Conservation (phyloP, 1,140 invertebrate genomes). For the Lucilia sericata region DNA sequence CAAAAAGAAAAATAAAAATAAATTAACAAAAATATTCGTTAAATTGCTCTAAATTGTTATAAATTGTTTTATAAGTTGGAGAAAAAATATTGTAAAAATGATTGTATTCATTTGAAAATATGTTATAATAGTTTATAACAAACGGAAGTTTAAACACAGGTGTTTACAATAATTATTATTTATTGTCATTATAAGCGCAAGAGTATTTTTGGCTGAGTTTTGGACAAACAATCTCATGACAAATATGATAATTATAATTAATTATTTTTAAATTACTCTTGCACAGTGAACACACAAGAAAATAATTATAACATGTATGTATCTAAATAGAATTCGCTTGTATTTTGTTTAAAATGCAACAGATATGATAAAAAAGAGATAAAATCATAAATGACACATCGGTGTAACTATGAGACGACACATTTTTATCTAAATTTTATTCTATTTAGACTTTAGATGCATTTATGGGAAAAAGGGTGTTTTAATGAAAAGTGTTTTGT, state of each 20-base stretch:
- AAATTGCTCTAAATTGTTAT: background rate
- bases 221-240: background rate
- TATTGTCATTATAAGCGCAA: conserved; percentile 9
- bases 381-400: background rate
- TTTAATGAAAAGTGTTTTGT: background rate
- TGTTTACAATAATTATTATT: background rate
- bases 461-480: background rate
- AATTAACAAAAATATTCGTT: background rate
- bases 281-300: conserved; percentile 34
- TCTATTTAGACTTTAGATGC: too few species aligned
- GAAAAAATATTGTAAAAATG: background rate
- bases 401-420: background rate
- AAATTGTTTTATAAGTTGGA: background rate
- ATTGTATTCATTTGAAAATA: background rate
- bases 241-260: conserved; percentile 9
- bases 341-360: too few species aligned
- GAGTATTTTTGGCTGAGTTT: too few species aligned
- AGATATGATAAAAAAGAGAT: background rate
- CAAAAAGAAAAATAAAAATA: background rate
- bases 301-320: background rate
- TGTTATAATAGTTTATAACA: background rate
- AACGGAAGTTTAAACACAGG: background rate
- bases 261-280: conserved; percentile 47
- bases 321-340: background rate
- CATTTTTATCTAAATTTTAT: too few species aligned